A percentile compares a stretch with the other conserved stretches of the same genome.
Conservation (phyloP, 2,113 vertebrate genomes). For the Tonatia bakeri region DNA sequence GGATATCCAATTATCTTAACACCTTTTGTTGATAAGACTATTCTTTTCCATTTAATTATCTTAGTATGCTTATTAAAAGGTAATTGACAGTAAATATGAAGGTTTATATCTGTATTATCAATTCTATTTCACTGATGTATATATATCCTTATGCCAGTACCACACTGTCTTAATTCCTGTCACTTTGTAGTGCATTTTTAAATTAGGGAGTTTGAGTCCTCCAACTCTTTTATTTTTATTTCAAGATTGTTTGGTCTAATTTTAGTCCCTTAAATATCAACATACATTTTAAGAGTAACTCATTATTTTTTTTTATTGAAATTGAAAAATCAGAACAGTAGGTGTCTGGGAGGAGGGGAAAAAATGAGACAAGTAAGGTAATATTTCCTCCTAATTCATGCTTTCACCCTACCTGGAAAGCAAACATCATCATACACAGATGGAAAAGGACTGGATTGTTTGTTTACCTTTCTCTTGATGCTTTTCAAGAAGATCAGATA, state of each 20-base stretch:
- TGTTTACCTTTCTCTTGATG: neutral
- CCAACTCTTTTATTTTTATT: neutral
- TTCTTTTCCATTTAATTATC: neutral
- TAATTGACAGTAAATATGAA: neutral
- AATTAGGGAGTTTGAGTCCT: neutral
- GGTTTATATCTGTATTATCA: neutral
- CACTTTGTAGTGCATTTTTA: slow-evolving; percentile 2
- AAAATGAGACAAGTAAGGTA: neutral
- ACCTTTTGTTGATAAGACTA: neutral
- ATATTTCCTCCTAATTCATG: neutral
- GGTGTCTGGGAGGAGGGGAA: neutral
- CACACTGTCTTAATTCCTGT: neutral
- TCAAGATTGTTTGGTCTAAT: neutral
- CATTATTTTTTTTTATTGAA: neutral
- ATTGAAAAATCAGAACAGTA: neutral
- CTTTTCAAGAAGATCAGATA: neutral
- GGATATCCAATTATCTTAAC: neutral
- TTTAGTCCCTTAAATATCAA: neutral
- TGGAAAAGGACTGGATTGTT: neutral
- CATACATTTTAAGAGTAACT: neutral
- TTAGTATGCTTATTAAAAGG: neutral
- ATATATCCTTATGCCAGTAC: neutral
- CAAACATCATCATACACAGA: neutral
- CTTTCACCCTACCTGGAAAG: neutral
- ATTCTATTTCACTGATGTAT: neutral